phyloP scores from a whole-genome alignment of 2,113 vertebrate species.

The Podarcis cretensis region DNA sequence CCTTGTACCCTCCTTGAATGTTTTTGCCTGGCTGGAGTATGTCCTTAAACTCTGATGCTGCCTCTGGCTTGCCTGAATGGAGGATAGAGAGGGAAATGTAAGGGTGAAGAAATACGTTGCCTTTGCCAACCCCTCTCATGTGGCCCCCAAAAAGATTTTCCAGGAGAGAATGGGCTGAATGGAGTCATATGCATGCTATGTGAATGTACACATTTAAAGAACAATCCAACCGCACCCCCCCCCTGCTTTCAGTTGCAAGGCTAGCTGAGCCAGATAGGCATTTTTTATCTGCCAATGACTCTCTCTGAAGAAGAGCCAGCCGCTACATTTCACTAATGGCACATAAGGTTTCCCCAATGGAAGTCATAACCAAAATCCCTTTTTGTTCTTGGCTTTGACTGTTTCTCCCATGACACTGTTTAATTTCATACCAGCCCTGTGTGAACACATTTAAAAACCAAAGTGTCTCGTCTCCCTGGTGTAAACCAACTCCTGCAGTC shows the following conservation, averaged over 20 bases:
- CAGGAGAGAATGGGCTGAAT: too few relatives aligned
- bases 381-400: conserved; percentile 11
- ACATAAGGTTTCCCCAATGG: conserved; percentile 15
- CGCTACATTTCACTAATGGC: background rate
- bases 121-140: background rate
- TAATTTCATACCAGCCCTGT: conserved; percentile 51
- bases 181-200: too few relatives aligned
- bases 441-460: background rate
- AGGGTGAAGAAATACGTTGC: too few relatives aligned
- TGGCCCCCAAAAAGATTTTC: too few relatives aligned
- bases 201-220: background rate
- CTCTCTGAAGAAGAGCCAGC: background rate
- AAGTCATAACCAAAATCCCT: background rate
- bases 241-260: background rate
- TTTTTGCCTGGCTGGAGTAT: too few relatives aligned
- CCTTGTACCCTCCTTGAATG: too few relatives aligned
- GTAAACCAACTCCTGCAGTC: background rate
- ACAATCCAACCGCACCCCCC: background rate
- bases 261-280: background rate
- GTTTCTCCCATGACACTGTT: conserved; percentile 34
- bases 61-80: too few relatives aligned
- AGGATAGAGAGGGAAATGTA: too few relatives aligned
- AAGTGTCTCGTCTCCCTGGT: background rate
- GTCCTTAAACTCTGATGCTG: too few relatives aligned
- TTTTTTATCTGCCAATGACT: background rate